These are phyloP conservation scores for Rhagoletis zephyria DNA, from an alignment of 1,140 invertebrate species.

Conservation along the genomic window DNA sequence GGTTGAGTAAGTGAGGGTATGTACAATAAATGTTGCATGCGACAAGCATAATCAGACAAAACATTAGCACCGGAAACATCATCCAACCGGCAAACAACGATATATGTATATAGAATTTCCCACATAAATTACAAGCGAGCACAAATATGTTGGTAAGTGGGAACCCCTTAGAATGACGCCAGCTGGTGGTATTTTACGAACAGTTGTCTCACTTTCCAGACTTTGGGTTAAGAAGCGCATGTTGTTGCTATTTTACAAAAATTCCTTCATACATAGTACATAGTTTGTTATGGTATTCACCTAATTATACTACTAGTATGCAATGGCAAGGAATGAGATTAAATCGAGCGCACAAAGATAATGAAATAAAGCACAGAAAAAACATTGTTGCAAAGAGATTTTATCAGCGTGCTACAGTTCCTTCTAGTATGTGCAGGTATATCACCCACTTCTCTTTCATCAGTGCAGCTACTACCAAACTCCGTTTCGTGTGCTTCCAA, in stretches of 20 bases:
- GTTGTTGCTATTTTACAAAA: neutral
- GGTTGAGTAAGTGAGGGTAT: neutral
- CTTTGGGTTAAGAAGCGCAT: neutral
- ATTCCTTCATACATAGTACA: neutral
- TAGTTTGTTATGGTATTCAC: conserved; percentile 1
- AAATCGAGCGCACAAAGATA: conserved; percentile 15
- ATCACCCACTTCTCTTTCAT: neutral
- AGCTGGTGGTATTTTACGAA: neutral
- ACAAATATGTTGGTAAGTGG: neutral
- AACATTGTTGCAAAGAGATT: neutral
- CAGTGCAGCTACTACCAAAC: neutral
- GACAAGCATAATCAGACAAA: neutral
- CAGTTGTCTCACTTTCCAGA: neutral
- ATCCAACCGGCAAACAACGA: no score
- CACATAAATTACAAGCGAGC: no score
- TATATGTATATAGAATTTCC: no score
- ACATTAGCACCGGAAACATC: neutral
- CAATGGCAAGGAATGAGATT: neutral
- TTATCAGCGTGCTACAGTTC: no score
- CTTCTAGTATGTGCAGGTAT: no score
- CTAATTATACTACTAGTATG: neutral
- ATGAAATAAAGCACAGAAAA: neutral
- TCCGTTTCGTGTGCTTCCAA: conserved; percentile 5
- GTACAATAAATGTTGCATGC: neutral
- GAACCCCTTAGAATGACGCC: no score